Evolutionary conservation across 2,797 vertebrate species (phyloP).

Genomic region (Gymnocypris eckloni): DNA sequence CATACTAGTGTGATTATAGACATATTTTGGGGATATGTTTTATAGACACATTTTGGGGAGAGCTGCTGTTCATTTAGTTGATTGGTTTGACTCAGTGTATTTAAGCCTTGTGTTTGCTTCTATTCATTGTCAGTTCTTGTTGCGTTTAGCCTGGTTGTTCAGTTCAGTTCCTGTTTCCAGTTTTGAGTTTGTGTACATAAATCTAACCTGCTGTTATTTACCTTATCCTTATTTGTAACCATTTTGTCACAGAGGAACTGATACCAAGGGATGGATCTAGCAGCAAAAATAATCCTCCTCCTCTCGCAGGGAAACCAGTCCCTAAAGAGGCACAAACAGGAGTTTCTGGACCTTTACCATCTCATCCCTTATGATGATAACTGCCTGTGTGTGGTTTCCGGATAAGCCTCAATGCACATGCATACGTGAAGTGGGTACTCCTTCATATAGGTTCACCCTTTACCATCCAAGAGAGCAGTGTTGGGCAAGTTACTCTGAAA

Average conservation of each 20-base stretch:
- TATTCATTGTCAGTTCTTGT: background rate
- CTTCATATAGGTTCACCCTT: background rate
- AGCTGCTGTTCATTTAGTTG: background rate
- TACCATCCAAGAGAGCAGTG: background rate
- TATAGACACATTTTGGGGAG: too few relatives aligned
- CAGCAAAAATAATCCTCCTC: background rate
- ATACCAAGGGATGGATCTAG: background rate
- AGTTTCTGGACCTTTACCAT: background rate
- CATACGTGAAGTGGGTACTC: background rate
- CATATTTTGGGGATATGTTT: background rate
- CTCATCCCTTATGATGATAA: background rate
- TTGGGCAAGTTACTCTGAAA: background rate
- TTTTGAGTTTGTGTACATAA: background rate
- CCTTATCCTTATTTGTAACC: background rate
- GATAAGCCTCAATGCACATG: background rate
- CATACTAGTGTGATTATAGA: slow-evolving; percentile 22
- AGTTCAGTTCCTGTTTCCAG: background rate
- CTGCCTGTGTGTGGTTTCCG: background rate
- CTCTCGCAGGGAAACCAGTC: background rate
- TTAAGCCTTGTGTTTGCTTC: background rate
- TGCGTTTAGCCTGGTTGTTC: background rate
- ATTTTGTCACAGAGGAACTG: background rate
- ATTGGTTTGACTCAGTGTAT: background rate
- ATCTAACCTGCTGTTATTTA: background rate
- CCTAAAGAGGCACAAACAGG: background rate